These are phyloP conservation scores for Gnathonemus longibarbis DNA, from an alignment of 2,113 vertebrate genomes.

Conservation along the genomic window DNA sequence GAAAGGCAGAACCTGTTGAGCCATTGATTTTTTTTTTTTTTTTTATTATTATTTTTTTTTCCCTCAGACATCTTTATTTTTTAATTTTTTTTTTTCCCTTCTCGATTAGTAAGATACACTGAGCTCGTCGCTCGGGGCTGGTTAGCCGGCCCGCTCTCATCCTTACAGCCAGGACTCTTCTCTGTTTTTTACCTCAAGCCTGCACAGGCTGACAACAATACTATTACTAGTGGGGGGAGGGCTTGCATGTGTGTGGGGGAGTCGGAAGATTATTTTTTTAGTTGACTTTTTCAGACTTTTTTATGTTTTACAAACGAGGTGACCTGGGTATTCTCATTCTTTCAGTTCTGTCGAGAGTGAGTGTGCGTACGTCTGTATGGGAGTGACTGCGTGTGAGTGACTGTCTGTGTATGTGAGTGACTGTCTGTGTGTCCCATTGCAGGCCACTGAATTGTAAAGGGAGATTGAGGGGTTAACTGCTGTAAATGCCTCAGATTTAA, in stretches of 20 bases:
- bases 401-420: conserved; percentile 31
- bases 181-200: conserved; percentile 73
- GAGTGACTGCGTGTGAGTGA: conserved; percentile 27
- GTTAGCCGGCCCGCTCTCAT: conserved; percentile 58
- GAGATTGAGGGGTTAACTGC: conserved; percentile 81
- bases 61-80: conserved; percentile 47
- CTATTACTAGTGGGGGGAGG: conserved; percentile 53
- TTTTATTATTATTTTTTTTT: conserved; percentile 48
- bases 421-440: conserved; percentile 47
- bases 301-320: conserved; percentile 72
- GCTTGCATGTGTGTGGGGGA: conserved; percentile 39
- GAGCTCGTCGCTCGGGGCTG: conserved; percentile 51
- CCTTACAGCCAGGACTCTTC: conserved; percentile 65
- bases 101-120: conserved; percentile 57
- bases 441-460: conserved; percentile 85
- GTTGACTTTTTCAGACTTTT: conserved; percentile 56
- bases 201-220: conserved; percentile 56
- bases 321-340: conserved; percentile 63
- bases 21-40: conserved; percentile 58
- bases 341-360: conserved; percentile 47
- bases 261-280: conserved; percentile 31
- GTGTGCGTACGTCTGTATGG: conserved; percentile 29
- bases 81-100: conserved; percentile 53
- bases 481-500: conserved; percentile 90
- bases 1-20: conserved; percentile 67